Conservation (phyloP, 2,888 invertebrate species). For the Pachymerium ferrugineum region DNA sequence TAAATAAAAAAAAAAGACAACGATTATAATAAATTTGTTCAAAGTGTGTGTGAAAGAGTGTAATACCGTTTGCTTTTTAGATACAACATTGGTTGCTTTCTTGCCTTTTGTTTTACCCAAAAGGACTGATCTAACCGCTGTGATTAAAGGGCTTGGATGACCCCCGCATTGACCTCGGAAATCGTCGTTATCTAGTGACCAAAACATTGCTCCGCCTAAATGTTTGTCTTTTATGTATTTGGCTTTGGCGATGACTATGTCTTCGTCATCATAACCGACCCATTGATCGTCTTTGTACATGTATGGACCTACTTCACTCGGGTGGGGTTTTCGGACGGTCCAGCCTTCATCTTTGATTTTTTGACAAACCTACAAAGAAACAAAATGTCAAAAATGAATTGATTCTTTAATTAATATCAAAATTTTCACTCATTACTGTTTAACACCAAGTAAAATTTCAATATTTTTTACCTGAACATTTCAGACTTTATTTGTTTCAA, state of each 20-base stretch:
- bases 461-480: not conserved
- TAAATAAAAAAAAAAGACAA: not conserved
- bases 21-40: too few relatives aligned
- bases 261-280: slow-evolving; percentile 88
- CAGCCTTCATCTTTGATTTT: slow-evolving; percentile 68
- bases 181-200: slow-evolving; percentile 91
- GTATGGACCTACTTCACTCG: slow-evolving; percentile 80
- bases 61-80: not conserved
- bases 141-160: slow-evolving; percentile 82
- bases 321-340: slow-evolving; percentile 75
- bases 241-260: slow-evolving; percentile 73
- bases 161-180: slow-evolving; percentile 84
- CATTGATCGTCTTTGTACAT: slow-evolving; percentile 82
- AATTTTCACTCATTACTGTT: too few relatives aligned
- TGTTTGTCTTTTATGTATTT: slow-evolving; percentile 76
- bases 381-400: slow-evolving; percentile 36
- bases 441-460: not conserved
- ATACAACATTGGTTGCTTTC: not conserved
- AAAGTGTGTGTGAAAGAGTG: too few relatives aligned
- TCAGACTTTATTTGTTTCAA: too few relatives aligned
- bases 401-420: not conserved
- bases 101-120: slow-evolving; percentile 34
- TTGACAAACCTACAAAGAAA: slow-evolving; percentile 85
- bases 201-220: slow-evolving; percentile 86
- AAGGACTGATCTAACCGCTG: slow-evolving; percentile 56